Conservation (phyloP, 64 coral and sea anemone species). For the Actinia equina region DNA sequence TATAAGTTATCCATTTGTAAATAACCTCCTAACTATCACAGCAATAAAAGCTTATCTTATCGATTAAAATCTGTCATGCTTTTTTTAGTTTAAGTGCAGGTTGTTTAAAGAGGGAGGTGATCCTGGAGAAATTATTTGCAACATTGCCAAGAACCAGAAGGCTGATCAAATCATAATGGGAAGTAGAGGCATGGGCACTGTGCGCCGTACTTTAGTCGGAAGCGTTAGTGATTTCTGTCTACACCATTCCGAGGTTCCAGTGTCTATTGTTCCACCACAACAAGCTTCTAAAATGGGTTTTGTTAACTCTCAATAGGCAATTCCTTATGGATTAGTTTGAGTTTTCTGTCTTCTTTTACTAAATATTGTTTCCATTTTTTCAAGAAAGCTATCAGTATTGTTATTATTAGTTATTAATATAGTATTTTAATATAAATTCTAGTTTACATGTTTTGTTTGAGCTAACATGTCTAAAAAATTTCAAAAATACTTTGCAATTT, state of each 20-base stretch:
- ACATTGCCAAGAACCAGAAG: slow-evolving; percentile 68
- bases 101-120: slow-evolving; percentile 64
- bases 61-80: neutral
- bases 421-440: too few relatives aligned
- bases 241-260: slow-evolving; percentile 68
- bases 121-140: slow-evolving; percentile 77
- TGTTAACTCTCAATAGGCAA: slow-evolving; percentile 21
- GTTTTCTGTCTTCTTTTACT: neutral
- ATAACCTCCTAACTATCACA: neutral
- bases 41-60: neutral
- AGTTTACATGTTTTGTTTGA: too few relatives aligned
- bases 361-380: neutral
- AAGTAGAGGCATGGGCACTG: slow-evolving; percentile 55
- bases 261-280: slow-evolving; percentile 72
- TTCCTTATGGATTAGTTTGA: neutral
- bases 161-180: slow-evolving; percentile 80
- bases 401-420: too few relatives aligned
- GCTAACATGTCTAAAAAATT: too few relatives aligned
- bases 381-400: too few relatives aligned
- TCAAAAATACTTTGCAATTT: too few relatives aligned
- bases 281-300: slow-evolving; percentile 44
- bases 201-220: slow-evolving; percentile 78
- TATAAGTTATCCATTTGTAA: too few relatives aligned
- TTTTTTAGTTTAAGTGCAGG: slow-evolving; percentile 48
- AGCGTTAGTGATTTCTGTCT: slow-evolving; percentile 84